These are phyloP conservation scores for Plectropomus leopardus DNA, from an alignment of 2,113 vertebrate species.

Conservation along the genomic window DNA sequence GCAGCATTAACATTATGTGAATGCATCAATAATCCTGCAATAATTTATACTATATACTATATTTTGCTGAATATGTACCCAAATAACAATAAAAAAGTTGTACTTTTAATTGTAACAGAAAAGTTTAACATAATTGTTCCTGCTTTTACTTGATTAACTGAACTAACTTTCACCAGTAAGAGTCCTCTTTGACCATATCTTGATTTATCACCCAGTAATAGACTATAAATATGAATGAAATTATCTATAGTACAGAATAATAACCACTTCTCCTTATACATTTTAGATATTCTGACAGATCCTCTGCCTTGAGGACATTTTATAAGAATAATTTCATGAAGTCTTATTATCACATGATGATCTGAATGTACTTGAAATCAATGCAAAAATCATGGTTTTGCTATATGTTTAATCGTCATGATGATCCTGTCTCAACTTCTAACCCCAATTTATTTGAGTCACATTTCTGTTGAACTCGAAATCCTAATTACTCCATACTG, in stretches of 20 bases:
- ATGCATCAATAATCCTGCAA: not conserved
- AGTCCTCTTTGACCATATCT: not conserved
- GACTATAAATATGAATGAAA: not conserved
- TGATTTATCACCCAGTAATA: not conserved
- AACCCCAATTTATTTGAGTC: not conserved
- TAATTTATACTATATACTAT: not conserved
- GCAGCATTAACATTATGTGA: not conserved
- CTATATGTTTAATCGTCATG: not conserved
- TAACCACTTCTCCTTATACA: not conserved
- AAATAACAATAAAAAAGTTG: not conserved
- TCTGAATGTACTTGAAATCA: not conserved
- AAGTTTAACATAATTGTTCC: no score
- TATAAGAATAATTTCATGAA: not conserved
- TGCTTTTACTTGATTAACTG: not conserved
- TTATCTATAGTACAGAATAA: not conserved
- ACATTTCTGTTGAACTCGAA: constrained; percentile 4
- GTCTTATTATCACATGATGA: not conserved
- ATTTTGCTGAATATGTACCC: not conserved
- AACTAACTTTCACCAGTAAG: no score
- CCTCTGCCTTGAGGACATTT: not conserved
- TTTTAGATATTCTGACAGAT: not conserved
- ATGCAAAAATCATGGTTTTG: not conserved
- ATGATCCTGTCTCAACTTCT: constrained; percentile 4
- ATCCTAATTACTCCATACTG: not conserved
- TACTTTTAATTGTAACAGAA: not conserved